Evolutionary conservation across 1,140 invertebrate genomes (phyloP), one percentile per base, ranked within the genome.

Genomic region (Kradibia gibbosae): DNA sequence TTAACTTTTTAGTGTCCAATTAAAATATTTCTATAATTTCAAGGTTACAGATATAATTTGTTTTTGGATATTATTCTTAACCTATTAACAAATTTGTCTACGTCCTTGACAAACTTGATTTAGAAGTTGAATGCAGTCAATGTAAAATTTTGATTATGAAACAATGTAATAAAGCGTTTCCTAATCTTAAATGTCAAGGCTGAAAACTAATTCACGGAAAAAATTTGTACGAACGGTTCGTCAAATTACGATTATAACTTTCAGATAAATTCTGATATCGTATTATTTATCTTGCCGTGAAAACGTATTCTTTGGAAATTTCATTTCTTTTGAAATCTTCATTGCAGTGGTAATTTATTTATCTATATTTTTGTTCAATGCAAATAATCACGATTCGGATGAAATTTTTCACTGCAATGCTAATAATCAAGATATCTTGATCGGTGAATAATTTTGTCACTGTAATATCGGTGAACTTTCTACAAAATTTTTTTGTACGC

Each of bases 121-220:
- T 48, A 20, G 45, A 55, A 75, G 31, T 39, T 42, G 20, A 57
- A 53, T 5, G 15, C 25, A 36, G 57, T 25, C 36, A 45, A 55
- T 28, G 5, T 17, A 67, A 39, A 72, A 72, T 31, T 53, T 62
- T 13, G 48, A 75, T 81, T 76, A 55, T 39, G 62, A 76, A 81
- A 75, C 34, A 76, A 76, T 57, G 60, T n/a, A 74, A 81, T 81
- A 81, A 81, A 76, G 71, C 22, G 31, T 81, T 81, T 76, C 22
- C 73, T 81, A 81, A 81, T 81, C 80, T 55, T 42, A 70, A 81
- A 45, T 81, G 80, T 81, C 80, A 81, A 81, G 80, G 80, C 57
- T 76, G n/a, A 17, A 39, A 17, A 25, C 74, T 65, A 77, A 31
- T 65, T 36, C 22, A 48, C 25, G 36, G 73, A 60, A 71, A 78